Evolutionary conservation across 2,113 vertebrate species (phyloP), one percentile per base, ranked within the genome.

Genomic region (Saguinus imperator): DNA sequence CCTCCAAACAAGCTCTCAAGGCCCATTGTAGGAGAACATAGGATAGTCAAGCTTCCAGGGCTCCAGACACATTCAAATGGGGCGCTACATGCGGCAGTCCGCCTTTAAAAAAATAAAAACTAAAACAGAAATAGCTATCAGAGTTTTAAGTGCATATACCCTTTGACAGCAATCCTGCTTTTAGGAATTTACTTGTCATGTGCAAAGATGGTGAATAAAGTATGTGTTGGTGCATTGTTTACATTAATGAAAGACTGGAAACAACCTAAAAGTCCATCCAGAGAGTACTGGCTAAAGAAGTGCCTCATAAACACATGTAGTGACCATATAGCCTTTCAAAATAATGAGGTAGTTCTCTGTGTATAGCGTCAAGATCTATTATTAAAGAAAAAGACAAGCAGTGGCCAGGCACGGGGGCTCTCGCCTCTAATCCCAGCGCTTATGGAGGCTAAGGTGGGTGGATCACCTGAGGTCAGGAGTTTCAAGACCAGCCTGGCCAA

Each of bases 201-300:
- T 95, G 76, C 94, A 92, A 64, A 82, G 68, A n/a, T 8, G 27
- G n/a, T 32, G 61, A 80, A 72, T 14, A 45, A 64, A 90, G 85
- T 87, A 80, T 83, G 84, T 12, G 0, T 37, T 13, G 75, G 77
- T 79, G 72, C 87, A 61, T 80, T 83, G 80, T 84, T 92, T 89
- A 57, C 91, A 90, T 95, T 89, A 79, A 94, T 87, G 93, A 94
- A 88, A 80, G 37, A 75, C 16, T 37, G 50, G 55, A 81, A 95
- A 87, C 84, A 92, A 45, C 68, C 79, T 55, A 4, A 66, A 79
- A 20, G 37, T 89, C 87, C 70, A 66, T 72, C 84, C 57, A 45
- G 43, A 82, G 64, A 43, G n/a, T 23, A 40, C 52, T 50, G 43
- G 75, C 55, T 76, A 37, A 88, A 55, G 25, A 52, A 94, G 68